phyloP scores from a whole-genome alignment of 2,797 vertebrate genomes.

The Rhinogobio ventralis region DNA sequence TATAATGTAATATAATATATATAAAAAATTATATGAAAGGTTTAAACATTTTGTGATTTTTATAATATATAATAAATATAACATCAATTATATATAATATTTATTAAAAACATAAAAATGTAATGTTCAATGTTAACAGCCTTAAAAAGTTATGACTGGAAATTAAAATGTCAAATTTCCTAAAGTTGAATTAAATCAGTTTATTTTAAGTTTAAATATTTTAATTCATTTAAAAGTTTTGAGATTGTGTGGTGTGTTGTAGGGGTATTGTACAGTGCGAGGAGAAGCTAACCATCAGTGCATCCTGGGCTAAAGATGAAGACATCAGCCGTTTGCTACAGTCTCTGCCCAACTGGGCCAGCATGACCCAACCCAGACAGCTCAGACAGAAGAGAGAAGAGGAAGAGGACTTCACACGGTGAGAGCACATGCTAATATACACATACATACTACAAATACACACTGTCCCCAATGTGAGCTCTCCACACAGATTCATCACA shows the following conservation, averaged over 20 bases:
- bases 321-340: conserved; percentile 95
- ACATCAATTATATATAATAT: not conserved
- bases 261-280: conserved; percentile 92
- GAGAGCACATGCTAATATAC: conserved; percentile 37
- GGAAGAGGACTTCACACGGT: conserved; percentile 96
- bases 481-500: conserved; percentile 35
- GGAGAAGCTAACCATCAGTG: conserved; percentile 96
- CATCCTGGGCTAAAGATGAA: conserved; percentile 97
- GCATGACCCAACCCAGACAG: conserved; percentile 93
- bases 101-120: not conserved
- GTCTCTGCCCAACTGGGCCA: conserved; percentile 96
- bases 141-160: not conserved
- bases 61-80: not conserved
- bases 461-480: conserved; percentile 25
- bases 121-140: not conserved
- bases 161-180: too few relatives aligned
- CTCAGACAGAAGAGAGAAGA: conserved; percentile 95
- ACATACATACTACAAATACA: not conserved
- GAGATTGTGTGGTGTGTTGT: conserved; percentile 41
- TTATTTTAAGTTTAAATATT: not conserved
- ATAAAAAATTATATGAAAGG: too few relatives aligned
- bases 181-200: not conserved
- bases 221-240: too few relatives aligned
- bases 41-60: not conserved
- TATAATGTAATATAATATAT: too few relatives aligned